phyloP scores from a whole-genome alignment of 2,888 invertebrate species.

The Synanthedon tipuliformis region DNA sequence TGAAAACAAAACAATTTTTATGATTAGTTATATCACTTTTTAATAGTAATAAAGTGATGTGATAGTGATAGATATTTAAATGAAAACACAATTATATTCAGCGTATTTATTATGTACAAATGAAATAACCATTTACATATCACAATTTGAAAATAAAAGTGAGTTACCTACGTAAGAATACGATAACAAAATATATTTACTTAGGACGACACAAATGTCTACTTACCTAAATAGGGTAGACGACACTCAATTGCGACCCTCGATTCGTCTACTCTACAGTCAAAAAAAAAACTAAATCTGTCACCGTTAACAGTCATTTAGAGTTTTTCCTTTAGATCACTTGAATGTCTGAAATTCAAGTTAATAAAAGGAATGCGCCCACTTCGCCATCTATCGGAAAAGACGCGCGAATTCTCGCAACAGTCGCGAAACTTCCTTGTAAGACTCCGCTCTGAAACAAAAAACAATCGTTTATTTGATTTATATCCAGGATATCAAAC shows the following conservation, averaged over 20 bases:
- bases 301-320: no score
- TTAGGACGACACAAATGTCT: conserved; percentile 27
- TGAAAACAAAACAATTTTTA: no score
- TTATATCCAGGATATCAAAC: no score
- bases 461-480: conserved; percentile 16
- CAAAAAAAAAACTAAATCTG: no score
- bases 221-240: conserved; percentile 28
- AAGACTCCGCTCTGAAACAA: conserved; percentile 78
- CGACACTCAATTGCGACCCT: neutral
- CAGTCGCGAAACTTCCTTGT: conserved; percentile 82
- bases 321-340: no score
- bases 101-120: conserved; percentile 33
- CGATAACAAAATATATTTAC: conserved; percentile 47
- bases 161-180: conserved; percentile 13
- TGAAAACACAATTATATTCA: neutral
- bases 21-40: no score
- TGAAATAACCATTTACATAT: conserved; percentile 65
- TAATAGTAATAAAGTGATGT: no score
- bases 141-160: conserved; percentile 51
- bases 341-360: no score
- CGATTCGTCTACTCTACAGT: no score
- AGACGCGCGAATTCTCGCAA: conserved; percentile 87
- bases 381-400: conserved; percentile 75
- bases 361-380: neutral
- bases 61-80: no score